Evolutionary conservation across 2,888 invertebrate genomes (phyloP).

Genomic region (Habroteleia sp.): DNA sequence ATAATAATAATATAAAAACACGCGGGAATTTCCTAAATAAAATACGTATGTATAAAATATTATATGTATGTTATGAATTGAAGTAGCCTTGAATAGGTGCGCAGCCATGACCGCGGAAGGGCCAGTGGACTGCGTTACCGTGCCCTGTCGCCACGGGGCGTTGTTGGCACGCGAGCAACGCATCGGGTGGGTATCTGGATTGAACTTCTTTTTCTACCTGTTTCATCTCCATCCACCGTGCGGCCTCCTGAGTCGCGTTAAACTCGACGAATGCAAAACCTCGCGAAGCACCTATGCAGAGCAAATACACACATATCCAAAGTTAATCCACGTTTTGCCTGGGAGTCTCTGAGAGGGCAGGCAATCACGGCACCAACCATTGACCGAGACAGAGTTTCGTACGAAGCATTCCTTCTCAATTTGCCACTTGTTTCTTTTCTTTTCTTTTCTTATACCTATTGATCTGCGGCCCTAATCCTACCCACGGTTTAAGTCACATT

Average conservation of each 20-base stretch:
- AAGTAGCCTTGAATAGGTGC: constrained; percentile 79
- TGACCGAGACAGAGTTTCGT: constrained; percentile 78
- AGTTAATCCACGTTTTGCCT: constrained; percentile 81
- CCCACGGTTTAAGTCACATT: constrained; percentile 53
- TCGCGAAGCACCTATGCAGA: constrained; percentile 93
- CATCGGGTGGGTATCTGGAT: constrained; percentile 79
- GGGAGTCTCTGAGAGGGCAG: constrained; percentile 80
- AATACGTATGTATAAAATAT: constrained; percentile 66
- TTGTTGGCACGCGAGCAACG: constrained; percentile 79
- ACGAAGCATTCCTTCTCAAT: constrained; percentile 74
- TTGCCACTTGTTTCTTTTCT: constrained; percentile 68
- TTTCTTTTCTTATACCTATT: constrained; percentile 57
- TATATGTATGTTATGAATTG: constrained; percentile 76
- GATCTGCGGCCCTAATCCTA: constrained; percentile 67
- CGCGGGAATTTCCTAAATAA: constrained; percentile 70
- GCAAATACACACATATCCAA: constrained; percentile 84
- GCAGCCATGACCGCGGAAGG: constrained; percentile 79
- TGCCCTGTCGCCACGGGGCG: constrained; percentile 81
- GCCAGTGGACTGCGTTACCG: constrained; percentile 79
- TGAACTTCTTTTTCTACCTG: constrained; percentile 85
- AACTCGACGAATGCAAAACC: constrained; percentile 95
- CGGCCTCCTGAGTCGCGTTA: constrained; percentile 92
- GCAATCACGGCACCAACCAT: constrained; percentile 81
- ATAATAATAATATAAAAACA: constrained; percentile 47
- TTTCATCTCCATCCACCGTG: constrained; percentile 95